A percentile compares a stretch with the other conserved stretches of the same genome.
phyloP scores from a whole-genome alignment of 1,140 invertebrate species.

The Phthorimaea operculella region DNA sequence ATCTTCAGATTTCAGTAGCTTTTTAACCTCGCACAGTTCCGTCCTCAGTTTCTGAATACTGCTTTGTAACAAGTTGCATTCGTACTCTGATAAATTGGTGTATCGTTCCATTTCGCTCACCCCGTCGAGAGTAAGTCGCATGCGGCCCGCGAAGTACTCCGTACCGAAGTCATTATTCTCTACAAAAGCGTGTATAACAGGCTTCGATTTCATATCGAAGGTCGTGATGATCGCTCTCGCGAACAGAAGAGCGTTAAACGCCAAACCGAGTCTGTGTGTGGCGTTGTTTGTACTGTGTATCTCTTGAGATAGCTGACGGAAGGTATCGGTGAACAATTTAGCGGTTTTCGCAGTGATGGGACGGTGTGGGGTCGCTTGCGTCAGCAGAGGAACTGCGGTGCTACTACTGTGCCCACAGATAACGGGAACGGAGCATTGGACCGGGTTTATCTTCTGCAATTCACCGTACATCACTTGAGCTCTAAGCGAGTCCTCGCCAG shows the following conservation, averaged over 20 bases:
- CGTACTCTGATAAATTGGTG: conserved; percentile 27
- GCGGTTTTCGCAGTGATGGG: conserved; percentile 67
- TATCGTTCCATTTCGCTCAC: conserved; percentile 36
- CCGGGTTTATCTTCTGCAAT: conserved; percentile 63
- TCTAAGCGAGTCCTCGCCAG: conserved; percentile 30
- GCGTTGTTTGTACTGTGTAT: conserved; percentile 73
- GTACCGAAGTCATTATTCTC: conserved; percentile 43
- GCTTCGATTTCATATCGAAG: conserved; percentile 18
- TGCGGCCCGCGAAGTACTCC: conserved; percentile 22
- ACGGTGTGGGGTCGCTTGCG: conserved; percentile 66
- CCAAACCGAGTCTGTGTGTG: conserved; percentile 76
- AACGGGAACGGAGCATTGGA: conserved; percentile 72
- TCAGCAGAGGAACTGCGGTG: conserved; percentile 76
- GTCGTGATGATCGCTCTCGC: conserved; percentile 16
- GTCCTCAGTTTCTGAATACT: conserved; percentile 35
- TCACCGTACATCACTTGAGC: conserved; percentile 73
- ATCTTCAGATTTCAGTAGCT: too few species aligned
- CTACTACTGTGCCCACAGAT: conserved; percentile 78
- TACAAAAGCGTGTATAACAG: conserved; percentile 30
- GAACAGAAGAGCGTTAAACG: conserved; percentile 70
- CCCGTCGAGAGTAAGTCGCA: conserved; percentile 27
- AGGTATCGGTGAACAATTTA: conserved; percentile 60
- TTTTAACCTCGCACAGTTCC: conserved; percentile 14
- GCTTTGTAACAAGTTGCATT: conserved; percentile 35
- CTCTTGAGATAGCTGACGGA: conserved; percentile 71